Conservation (phyloP, 2,113 vertebrate species). For the Phaethon lepturus region DNA sequence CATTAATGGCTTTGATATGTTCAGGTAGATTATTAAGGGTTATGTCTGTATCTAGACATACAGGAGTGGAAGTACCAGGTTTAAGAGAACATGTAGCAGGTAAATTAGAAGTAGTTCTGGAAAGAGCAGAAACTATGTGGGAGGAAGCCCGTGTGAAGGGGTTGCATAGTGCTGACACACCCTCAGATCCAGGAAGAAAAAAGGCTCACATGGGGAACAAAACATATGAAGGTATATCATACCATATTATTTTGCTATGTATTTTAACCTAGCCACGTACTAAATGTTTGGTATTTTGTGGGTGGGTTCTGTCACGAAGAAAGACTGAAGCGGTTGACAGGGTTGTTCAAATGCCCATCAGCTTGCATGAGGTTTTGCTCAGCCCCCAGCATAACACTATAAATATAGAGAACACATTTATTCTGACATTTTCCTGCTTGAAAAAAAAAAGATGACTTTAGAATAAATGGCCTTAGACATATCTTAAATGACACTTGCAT, state of each 20-base stretch:
- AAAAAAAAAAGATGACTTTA: neutral
- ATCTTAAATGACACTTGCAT: neutral
- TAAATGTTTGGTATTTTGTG: neutral
- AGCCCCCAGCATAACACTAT: neutral
- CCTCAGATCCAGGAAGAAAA: neutral
- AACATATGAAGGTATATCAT: neutral
- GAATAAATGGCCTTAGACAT: neutral
- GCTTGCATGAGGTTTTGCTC: neutral
- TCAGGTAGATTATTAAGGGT: neutral
- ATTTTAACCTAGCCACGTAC: neutral
- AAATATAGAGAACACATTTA: neutral
- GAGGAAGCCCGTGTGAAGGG: neutral
- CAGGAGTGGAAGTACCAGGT: neutral
- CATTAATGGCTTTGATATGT: neutral
- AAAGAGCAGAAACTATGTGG: neutral
- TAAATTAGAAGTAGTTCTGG: neutral
- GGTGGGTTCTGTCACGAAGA: neutral
- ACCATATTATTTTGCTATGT: neutral
- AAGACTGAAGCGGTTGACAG: neutral
- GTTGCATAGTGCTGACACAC: neutral
- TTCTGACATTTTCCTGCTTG: neutral
- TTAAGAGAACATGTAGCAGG: neutral
- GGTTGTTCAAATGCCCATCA: neutral
- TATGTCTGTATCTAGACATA: neutral
- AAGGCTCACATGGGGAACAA: fast-evolving